Percentiles rank a stretch among this genome's conserved stretches.
phyloP scores from a whole-genome alignment of 1,140 invertebrate species.

The Theocolax elegans region DNA sequence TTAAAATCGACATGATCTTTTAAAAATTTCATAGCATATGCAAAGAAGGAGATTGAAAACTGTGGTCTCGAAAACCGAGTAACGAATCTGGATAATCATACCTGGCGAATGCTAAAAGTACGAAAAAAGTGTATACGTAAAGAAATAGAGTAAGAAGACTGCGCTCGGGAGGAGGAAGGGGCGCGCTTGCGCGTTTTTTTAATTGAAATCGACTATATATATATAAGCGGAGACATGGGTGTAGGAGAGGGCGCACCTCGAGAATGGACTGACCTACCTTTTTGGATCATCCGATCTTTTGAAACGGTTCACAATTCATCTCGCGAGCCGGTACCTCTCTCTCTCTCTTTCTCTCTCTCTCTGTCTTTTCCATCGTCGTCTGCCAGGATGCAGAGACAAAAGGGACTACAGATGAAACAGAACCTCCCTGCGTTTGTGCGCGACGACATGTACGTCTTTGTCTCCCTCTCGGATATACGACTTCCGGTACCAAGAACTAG shows the following conservation, averaged over 20 bases:
- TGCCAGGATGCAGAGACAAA: constrained; percentile 67
- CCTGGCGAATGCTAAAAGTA: too few relatives aligned
- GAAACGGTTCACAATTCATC: constrained; percentile 60
- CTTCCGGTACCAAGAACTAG: constrained; percentile 60
- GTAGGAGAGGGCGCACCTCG: too few relatives aligned
- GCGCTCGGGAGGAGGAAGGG: constrained; percentile 9
- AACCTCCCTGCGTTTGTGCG: constrained; percentile 57
- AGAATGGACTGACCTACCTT: constrained; percentile 66
- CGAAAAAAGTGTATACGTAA: too few relatives aligned
- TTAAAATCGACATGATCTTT: too few relatives aligned
- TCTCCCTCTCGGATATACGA: constrained; percentile 66
- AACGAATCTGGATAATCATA: too few relatives aligned
- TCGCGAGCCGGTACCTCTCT: background rate
- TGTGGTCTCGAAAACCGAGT: too few relatives aligned
- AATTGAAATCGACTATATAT: constrained; percentile 47
- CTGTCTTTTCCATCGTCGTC: constrained; percentile 1
- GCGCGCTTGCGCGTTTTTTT: constrained; percentile 39
- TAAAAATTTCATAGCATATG: too few relatives aligned
- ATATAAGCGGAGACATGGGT: too few relatives aligned
- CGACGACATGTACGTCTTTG: constrained; percentile 59
- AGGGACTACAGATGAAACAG: constrained; percentile 64
- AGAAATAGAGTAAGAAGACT: too few relatives aligned
- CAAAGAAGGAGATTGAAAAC: too few relatives aligned
- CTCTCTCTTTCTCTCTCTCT: background rate
- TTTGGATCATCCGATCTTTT: constrained; percentile 69